Conservation (phyloP, 1,140 invertebrate genomes). For the Maconellicoccus hirsutus region DNA sequence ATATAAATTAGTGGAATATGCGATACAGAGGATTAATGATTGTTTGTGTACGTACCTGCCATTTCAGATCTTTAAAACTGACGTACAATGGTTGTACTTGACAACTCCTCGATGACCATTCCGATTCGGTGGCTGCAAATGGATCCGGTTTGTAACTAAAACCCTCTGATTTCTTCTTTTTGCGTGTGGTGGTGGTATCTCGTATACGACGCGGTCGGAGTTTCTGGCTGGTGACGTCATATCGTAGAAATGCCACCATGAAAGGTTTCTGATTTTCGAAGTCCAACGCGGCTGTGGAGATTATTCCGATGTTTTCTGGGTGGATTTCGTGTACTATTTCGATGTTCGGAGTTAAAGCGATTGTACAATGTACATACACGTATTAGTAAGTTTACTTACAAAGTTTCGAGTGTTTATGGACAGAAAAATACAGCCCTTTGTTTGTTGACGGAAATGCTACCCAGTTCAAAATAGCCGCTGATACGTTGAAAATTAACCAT, state of each 20-base stretch:
- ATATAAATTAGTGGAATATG: no score
- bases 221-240: constrained; percentile 39
- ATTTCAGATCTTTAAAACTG: constrained; percentile 77
- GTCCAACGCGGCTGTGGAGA: constrained; percentile 44
- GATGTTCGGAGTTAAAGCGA: no score
- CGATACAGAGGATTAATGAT: no score
- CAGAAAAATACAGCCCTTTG: constrained; percentile 73
- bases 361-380: no score
- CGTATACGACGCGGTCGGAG: constrained; percentile 36
- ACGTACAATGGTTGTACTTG: constrained; percentile 82
- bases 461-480: constrained; percentile 60
- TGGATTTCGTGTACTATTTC: constrained; percentile 55
- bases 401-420: constrained; percentile 53
- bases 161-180: no score
- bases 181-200: constrained; percentile 29
- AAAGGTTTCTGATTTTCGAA: constrained; percentile 76
- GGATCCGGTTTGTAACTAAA: no score
- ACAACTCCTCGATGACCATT: constrained; percentile 45
- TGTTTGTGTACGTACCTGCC: constrained; percentile 53
- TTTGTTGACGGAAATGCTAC: constrained; percentile 63
- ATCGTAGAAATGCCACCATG: constrained; percentile 74
- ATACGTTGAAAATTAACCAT: constrained; percentile 70
- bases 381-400: constrained; percentile 37
- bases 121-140: no score
- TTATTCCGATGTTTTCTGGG: constrained; percentile 69